phyloP scores from a whole-genome alignment of 64 coral and sea anemone species.

The Montipora efflorescens region DNA sequence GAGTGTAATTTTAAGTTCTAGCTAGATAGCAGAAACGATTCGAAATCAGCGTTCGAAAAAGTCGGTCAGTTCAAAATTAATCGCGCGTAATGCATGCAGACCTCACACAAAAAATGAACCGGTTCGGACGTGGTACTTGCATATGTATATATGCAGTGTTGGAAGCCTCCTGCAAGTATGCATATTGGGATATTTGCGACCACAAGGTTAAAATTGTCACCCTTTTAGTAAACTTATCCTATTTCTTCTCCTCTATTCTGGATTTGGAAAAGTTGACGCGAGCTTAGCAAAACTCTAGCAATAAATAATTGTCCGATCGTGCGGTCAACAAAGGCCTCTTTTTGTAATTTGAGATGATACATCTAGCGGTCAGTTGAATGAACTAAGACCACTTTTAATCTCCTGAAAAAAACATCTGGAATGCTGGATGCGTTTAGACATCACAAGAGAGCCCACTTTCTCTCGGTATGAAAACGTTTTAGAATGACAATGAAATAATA shows the following conservation, averaged over 20 bases:
- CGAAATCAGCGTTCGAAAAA: neutral
- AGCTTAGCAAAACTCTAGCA: too few relatives aligned
- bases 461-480: neutral
- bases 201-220: neutral
- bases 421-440: neutral
- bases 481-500: too few relatives aligned
- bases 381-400: neutral
- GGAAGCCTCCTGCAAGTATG: neutral
- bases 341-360: too few relatives aligned
- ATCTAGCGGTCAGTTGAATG: neutral
- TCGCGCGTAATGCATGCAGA: neutral
- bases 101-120: neutral
- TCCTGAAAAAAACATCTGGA: neutral
- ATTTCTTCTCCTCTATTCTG: neutral
- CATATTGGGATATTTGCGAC: neutral
- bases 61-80: too few relatives aligned
- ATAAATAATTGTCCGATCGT: too few relatives aligned
- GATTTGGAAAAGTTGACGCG: too few relatives aligned
- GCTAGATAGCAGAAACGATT: neutral
- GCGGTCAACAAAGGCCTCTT: too few relatives aligned
- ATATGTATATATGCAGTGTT: too few relatives aligned
- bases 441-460: neutral
- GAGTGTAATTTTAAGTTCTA: neutral
- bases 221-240: too few relatives aligned
- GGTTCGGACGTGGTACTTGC: neutral